Base-by-base conservation (phyloP, 2,888 invertebrate species). In the Leucoma salicis region DNA sequence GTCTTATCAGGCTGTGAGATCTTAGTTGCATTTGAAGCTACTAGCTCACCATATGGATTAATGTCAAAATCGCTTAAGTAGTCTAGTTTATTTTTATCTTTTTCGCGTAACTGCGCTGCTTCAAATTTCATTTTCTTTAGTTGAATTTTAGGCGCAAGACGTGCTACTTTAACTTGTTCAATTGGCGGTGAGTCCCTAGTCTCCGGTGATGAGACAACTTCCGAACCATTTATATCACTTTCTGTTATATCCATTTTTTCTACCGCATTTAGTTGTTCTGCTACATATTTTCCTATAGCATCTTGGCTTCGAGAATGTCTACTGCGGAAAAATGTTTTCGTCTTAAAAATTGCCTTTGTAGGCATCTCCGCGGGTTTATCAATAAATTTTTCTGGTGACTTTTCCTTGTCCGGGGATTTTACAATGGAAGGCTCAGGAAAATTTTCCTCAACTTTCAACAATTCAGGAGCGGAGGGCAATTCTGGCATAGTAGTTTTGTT, bases 401-500 rank as follows among this genome's bases (percentile, higher is more conserved):
- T 66, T 4, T 77, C 75, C 13, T 89, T 90, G 69, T 90, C 90
- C 4, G 90, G 89, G 28, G 87, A 88, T 69, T 89, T 88, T 56
- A 77, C 80, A 44, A 87, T 67, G 39, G 87, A 79, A 65, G 78
- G 84, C 70, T 91, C 91, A 63, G 91, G 91, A 80, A 92, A 85
- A 83, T 91, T 92, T 78, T 91, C 90, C 72, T 92, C 91, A 0
- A 88, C 81, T 64, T 85, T 85, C 31, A 91, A 74, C 15, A 82
- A 70, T 53, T 90, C 84, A 6, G 92, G 91, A 3, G 90, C 78
- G 11, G 90, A 80, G 0, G 92, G 92, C 43, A 93, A 60, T 42
- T 90, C 89, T 0, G 93, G 92, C 10, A 92, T 85, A 11, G 82
- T 75, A 0, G 93, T 93, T 62, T 91, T 91, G 54, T 92, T 92